Base-by-base conservation (phyloP, 2,797 vertebrate genomes). In the Anguilla obscura region DNA sequence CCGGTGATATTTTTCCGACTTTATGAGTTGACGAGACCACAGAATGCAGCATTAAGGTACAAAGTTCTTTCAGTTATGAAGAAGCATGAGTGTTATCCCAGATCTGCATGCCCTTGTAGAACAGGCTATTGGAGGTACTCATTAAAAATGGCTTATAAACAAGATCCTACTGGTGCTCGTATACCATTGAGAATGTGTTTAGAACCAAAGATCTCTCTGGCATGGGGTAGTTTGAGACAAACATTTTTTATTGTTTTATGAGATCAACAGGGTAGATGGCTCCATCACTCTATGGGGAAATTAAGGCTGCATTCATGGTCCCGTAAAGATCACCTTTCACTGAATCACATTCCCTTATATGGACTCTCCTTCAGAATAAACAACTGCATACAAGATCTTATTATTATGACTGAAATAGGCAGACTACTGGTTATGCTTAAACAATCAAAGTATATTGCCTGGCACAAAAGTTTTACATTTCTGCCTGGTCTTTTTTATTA, bases 281-380 rank as follows among this genome's bases (percentile, higher is more conserved):
- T 40, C 36, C 79, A 58, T 82, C 80, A 18, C 60, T 48, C 86
- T 83, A 16, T 87, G 16, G 52, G 86, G 79, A 87, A 83, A 84
- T 87, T 79, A 87, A 58, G 36, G 24, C 18, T 40, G 14, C n/a
- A 58, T 54, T 16, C 52, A 87, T 12, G 6, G 36, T n/a, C 52
- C 21, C 8, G 24, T 36, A 3, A 82, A 87, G 40, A 63, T 56
- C 14, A 63, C 54, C 12, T 5, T 36, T 18, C 36, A 82, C 1
- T 18, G 5, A 50, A n/a, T 50, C 80, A 52, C n/a, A 12, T 50
- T 52, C 40, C 27, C 69, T 71, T 76, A 76, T 40, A 40, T 14
- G 36, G 3, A 76, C 33, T 18, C 80, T 83, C 21, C 24, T n/a
- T 33, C 80, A 48, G 80, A 83, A 52, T 12, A 48, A 45, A 80